These are phyloP conservation scores for Popillia japonica DNA, from an alignment of 1,140 invertebrate species.

Conservation along the genomic window DNA sequence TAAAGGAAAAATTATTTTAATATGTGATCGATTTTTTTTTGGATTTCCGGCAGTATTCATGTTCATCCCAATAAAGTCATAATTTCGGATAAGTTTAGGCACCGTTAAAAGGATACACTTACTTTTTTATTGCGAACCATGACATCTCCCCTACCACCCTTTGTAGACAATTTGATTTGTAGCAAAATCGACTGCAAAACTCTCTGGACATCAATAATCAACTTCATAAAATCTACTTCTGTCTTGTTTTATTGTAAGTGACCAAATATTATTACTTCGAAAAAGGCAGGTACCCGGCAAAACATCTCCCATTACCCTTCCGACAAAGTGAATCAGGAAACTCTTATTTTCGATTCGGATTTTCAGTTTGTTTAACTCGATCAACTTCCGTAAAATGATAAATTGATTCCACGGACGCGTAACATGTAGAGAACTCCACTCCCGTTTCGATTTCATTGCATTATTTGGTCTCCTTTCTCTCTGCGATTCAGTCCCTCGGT, in stretches of 20 bases:
- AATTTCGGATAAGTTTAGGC: no score
- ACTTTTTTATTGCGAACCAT: no score
- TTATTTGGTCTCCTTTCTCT: not conserved
- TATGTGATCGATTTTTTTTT: no score
- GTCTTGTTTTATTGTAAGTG: not conserved
- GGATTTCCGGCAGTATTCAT: no score
- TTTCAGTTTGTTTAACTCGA: conserved; percentile 28
- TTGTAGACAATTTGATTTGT: no score
- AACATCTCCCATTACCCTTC: not conserved
- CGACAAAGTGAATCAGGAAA: conserved; percentile 15
- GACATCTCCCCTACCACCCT: no score
- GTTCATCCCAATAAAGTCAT: no score
- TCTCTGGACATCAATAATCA: no score
- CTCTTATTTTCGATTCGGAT: conserved; percentile 31
- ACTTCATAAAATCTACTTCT: no score
- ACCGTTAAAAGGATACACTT: no score
- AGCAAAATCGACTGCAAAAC: no score
- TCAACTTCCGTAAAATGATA: conserved; percentile 17
- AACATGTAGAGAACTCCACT: conserved; percentile 30
- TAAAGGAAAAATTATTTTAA: no score
- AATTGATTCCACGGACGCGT: conserved; percentile 26
- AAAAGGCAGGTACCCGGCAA: not conserved
- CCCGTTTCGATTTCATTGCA: conserved; percentile 28
- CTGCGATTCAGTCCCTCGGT: not conserved
- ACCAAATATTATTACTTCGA: not conserved